Base-by-base conservation (phyloP, 2,113 vertebrate species). In the Psilopogon haemacephalus region DNA sequence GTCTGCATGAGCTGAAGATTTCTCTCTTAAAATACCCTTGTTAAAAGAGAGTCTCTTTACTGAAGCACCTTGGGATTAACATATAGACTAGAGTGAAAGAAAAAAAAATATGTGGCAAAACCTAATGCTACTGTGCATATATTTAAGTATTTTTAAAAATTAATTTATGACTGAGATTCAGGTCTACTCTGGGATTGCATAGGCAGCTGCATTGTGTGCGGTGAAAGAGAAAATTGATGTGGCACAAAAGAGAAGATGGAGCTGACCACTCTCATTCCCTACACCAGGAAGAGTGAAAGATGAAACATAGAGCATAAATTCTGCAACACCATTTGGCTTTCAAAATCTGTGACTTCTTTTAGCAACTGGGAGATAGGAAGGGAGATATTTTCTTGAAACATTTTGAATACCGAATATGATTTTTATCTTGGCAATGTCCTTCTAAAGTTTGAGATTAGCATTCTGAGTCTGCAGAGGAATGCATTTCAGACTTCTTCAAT, bases 351-450 rank as follows among this genome's bases (percentile, higher is more conserved):
- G 30, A n/a, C 58, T 90, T 44, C 44, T 65, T 83, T 65, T 56
- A 79, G 38, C 46, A 65, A 6, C 19, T 32, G 40, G 32, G 44
- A 73, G 50, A 78, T 72, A 89, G 20, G 60, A 84, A 74, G 15
- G 0, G 19, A 54, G 16, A 5, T 38, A 30, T 71, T 84, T 87
- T 69, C 4, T 1, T 69, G 33, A 89, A 70, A 70, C 24, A 5
- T 10, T 92, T 89, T 86, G 73, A 84, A 82, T 46, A 20, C 23
- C 70, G 84, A 73, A 77, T 50, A 42, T 8, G 62, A 92, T 72
- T 72, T 65, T 55, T 84, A 7, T 88, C 73, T 93, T 91, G 84
- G 76, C 84, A 86, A 44, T 86, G 74, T 90, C 67, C 84, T 54
- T 95, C 80, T 52, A 26, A 91, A 86, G 40, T 73, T 27, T 89